Base-by-base conservation (phyloP, 2,797 vertebrate species). In the Pseudomugil tenellus region DNA sequence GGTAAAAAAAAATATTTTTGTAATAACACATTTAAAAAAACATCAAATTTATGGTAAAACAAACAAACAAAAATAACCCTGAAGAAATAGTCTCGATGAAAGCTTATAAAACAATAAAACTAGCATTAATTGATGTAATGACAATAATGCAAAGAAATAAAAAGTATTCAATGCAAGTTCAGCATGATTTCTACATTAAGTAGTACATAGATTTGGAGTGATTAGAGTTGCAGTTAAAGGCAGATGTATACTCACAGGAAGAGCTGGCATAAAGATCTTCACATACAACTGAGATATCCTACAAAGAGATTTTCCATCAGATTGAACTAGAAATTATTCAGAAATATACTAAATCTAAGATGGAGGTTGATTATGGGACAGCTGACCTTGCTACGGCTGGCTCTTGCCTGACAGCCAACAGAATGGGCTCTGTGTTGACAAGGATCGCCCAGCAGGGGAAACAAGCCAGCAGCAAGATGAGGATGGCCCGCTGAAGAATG, bases 381-480 rank as follows among this genome's bases (percentile, higher is more conserved):
- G 29, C 7, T 87, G 61, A 97, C 96, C 95, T 96, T 91, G 96
- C 94, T 6, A 98, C 95, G 3, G 90, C 91, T 0, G 93, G 93
- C 71, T 92, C 95, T 89, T 97, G 96, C 53, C 10, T 83, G 75
- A 95, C 89, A 19, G 94, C 91, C 19, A 96, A 91, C 9, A 98
- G 88, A 19, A 98, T 90, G 0, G 74, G 70, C 79, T 97, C 93
- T 0, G 96, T 97, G 92, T 98, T 97, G 85, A 98, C 85, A 76
- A 98, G 96, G 52, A 98, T 3, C 0, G 96, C 96, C 97, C 96
- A 98, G 91, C 97, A 98, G 28, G 97, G 96, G 70, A 96, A 96
- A 86, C 96, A 98, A 85, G 93, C 94, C 31, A 98, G 84, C 28
- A 98, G 90, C 35, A 98, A 92, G 58, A 97, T 95, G 69, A 98